Base-by-base conservation (phyloP, 2,113 vertebrate genomes). In the Centrocercus urophasianus region DNA sequence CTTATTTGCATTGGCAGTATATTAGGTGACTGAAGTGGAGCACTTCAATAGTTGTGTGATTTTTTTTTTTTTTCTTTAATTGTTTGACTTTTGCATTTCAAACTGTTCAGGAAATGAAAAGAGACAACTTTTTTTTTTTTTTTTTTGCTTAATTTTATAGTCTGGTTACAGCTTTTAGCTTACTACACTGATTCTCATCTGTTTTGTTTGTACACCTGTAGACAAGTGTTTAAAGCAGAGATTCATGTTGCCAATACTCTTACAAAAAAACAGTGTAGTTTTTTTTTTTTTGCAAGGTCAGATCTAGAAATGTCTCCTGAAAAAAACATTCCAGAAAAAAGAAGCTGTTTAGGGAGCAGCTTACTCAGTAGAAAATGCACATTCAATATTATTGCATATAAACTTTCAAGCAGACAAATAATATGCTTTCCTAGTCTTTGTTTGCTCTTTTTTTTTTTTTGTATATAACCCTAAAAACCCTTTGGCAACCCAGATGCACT, bases 391-490 rank as follows among this genome's bases (percentile, higher is more conserved):
- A 63, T n/a, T 73, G 50, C 64, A 27, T 71, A 52, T 77, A 86
- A 88, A 83, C 38, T 88, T 95, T 81, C 61, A 96, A 94, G 75
- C 90, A 97, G 93, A 93, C 93, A 94, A 93, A 93, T 93, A 94
- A 93, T 96, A 88, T 45, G 75, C 79, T 96, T 96, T 79, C 48
- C n/a, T 74, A 84, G 78, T 80, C 92, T 94, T 75, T 91, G 92
- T 96, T 95, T 93, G 85, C 52, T 32, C 67, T 70, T 80, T 71
- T 81, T 71, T 88, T 88, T 79, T 86, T 64, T 61, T 91, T 91
- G 61, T 77, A 72, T 86, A 91, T 93, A 97, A 90, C 88, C 93
- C 93, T 93, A 64, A 95, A 97, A 96, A 82, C 54, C 63, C 96
- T 95, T 91, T 92, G 82, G 77, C 92, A 93, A 85, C 90, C 94